Percentiles rank a stretch among this genome's conserved stretches.
Conservation (phyloP, 2,113 vertebrate species). For the Xiphophorus maculatus region DNA sequence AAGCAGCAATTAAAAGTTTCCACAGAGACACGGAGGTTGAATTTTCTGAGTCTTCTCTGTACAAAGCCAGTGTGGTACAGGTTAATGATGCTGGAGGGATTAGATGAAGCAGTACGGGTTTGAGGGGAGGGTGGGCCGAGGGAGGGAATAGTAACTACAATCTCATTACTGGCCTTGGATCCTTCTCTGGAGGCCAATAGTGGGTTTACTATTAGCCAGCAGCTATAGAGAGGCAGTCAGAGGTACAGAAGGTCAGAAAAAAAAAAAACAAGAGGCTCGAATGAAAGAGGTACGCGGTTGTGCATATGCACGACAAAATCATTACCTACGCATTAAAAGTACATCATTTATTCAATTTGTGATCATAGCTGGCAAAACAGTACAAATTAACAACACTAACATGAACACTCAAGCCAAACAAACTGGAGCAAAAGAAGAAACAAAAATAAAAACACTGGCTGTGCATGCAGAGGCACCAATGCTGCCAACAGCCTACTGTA, state of each 20-base stretch:
- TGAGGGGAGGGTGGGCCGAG: conserved; percentile 40
- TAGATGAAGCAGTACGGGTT: conserved; percentile 43
- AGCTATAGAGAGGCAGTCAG: conserved; percentile 45
- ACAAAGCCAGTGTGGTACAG: conserved; percentile 62
- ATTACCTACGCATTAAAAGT: conserved; percentile 41
- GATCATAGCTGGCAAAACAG: conserved; percentile 59
- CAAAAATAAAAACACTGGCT: conserved; percentile 3
- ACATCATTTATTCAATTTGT: conserved; percentile 41
- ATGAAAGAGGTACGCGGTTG: background rate
- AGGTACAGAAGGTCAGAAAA: conserved; percentile 18
- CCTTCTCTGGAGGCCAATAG: conserved; percentile 64
- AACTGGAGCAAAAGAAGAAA: conserved; percentile 29
- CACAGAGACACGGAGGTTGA: conserved; percentile 57
- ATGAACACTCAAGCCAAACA: conserved; percentile 51
- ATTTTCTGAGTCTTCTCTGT: conserved; percentile 55
- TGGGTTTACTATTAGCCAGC: conserved; percentile 53
- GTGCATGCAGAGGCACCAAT: conserved; percentile 7
- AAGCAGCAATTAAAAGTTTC: conserved; percentile 75
- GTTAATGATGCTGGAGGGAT: conserved; percentile 74
- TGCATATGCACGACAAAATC: background rate
- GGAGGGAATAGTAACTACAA: conserved; percentile 49
- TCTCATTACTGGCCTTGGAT: conserved; percentile 71
- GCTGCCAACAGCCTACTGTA: conserved; percentile 54
- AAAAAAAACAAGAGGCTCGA: conserved; percentile 25
- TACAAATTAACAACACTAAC: conserved; percentile 63